Percentiles rank a stretch among this genome's conserved stretches.
Evolutionary conservation across 2,113 vertebrate species (phyloP).

Genomic region (Natator depressus): DNA sequence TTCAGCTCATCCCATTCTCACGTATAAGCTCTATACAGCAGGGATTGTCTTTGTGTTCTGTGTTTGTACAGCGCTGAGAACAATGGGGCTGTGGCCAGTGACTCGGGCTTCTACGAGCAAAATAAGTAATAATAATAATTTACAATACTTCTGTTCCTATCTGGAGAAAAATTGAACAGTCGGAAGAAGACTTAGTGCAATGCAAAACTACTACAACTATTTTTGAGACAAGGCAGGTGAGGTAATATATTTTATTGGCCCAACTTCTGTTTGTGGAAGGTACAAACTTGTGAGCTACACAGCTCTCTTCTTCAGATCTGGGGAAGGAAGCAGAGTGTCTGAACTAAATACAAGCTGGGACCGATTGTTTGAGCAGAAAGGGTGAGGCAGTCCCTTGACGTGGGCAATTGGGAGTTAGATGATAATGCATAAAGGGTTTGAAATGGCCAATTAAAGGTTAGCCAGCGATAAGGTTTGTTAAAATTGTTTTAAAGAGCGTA

Average conservation of each 20-base stretch:
- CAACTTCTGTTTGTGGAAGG: background rate
- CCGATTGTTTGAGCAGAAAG: background rate
- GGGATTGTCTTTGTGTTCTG: constrained; percentile 41
- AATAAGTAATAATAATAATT: background rate
- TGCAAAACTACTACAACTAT: constrained; percentile 1
- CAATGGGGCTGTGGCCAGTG: fast-evolving
- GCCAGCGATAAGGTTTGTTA: background rate
- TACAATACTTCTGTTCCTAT: background rate
- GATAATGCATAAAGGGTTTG: background rate
- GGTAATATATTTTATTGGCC: background rate
- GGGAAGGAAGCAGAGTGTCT: background rate
- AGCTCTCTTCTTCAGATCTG: background rate
- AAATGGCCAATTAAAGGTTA: background rate
- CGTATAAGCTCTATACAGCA: constrained; percentile 15
- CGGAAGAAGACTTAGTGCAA: background rate
- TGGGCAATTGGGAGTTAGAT: too few species aligned
- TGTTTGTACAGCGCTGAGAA: background rate
- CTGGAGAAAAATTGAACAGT: constrained; percentile 31
- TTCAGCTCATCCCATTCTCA: background rate
- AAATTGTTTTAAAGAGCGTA: background rate
- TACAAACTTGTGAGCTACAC: too few species aligned
- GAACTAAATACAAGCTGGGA: background rate
- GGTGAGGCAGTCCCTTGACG: background rate
- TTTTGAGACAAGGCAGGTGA: background rate
- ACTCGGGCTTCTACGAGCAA: background rate